Conservation (phyloP, 2,113 vertebrate species). For the Corythoichthys intestinalis region DNA sequence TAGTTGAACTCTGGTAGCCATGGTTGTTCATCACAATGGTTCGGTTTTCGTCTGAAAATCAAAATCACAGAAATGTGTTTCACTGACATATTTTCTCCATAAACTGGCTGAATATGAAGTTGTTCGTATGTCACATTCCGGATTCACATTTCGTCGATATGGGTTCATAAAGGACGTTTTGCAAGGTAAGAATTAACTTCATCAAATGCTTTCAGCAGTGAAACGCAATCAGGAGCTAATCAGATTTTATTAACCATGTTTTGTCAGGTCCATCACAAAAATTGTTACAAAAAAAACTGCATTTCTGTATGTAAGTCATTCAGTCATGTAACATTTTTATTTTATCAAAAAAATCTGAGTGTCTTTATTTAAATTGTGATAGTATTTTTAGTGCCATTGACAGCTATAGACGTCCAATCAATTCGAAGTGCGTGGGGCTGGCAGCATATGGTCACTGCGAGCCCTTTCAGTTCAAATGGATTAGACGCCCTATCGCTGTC, state of each 20-base stretch:
- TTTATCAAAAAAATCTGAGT: too few species aligned
- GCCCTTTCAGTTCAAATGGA: too few species aligned
- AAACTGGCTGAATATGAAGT: conserved; percentile 7
- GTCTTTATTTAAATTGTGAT: too few species aligned
- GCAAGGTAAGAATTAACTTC: conserved; percentile 39
- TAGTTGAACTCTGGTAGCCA: too few species aligned
- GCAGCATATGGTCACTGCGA: too few species aligned
- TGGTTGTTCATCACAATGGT: background rate
- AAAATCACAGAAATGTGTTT: background rate
- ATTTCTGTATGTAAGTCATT: too few species aligned
- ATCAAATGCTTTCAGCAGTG: background rate
- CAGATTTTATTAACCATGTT: background rate
- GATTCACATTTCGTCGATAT: conserved; percentile 17
- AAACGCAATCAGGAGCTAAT: background rate
- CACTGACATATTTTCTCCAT: background rate
- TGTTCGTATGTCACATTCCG: background rate
- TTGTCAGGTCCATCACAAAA: background rate
- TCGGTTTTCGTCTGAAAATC: background rate
- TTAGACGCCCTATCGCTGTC: too few species aligned
- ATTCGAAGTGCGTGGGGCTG: too few species aligned
- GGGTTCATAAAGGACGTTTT: conserved; percentile 18
- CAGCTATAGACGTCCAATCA: too few species aligned
- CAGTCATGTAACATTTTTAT: too few species aligned
- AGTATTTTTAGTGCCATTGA: too few species aligned
- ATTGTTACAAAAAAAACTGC: too few species aligned